Conservation (phyloP, 2,113 vertebrate species). For the Rallus limicola region DNA sequence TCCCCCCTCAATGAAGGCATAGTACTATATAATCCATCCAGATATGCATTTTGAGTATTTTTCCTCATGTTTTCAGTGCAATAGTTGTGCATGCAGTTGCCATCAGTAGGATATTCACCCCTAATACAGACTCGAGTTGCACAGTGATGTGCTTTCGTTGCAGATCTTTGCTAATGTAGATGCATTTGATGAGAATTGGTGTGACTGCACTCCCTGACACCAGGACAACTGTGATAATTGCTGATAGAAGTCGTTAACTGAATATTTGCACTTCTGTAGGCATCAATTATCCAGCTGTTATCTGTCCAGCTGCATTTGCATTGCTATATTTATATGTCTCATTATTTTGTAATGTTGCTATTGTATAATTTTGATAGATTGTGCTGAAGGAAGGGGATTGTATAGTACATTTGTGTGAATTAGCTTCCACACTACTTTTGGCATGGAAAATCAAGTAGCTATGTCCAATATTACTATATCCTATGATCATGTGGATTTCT, state of each 20-base stretch:
- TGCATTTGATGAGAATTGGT: background rate
- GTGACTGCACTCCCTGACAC: background rate
- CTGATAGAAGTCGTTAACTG: background rate
- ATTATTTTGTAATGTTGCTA: background rate
- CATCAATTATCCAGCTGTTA: background rate
- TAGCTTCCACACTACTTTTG: background rate
- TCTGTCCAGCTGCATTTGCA: background rate
- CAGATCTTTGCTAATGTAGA: background rate
- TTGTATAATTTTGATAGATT: background rate
- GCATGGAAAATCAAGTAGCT: background rate
- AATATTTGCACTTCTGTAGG: background rate
- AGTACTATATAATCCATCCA: background rate
- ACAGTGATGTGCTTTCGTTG: background rate
- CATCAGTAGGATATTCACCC: background rate
- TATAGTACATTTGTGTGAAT: rapidly evolving
- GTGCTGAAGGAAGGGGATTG: background rate
- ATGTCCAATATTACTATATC: background rate
- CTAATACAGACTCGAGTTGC: background rate
- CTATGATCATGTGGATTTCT: background rate
- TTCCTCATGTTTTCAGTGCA: background rate
- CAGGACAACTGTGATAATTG: background rate
- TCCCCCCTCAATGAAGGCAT: background rate
- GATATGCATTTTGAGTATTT: background rate
- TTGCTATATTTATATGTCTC: background rate
- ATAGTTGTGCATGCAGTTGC: background rate